phyloP scores from a whole-genome alignment of 2,888 invertebrate genomes.

The Caenorhabditis wallacei region DNA sequence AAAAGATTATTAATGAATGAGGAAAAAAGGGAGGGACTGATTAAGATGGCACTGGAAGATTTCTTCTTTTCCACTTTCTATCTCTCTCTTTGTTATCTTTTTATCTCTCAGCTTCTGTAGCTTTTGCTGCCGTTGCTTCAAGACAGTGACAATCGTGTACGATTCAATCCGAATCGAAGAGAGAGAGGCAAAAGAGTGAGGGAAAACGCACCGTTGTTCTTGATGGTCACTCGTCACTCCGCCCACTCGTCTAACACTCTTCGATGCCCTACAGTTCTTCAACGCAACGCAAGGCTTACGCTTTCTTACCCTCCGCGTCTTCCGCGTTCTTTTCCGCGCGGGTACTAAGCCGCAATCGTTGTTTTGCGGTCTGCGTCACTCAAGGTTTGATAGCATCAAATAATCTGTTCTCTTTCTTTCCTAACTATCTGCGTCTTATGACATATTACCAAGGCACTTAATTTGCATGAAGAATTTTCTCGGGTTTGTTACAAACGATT shows the following conservation, averaged over 20 bases:
- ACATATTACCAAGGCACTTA: conserved; percentile 17
- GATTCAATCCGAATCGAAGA: conserved; percentile 53
- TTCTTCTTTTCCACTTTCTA: background rate
- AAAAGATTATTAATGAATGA: conserved; percentile 57
- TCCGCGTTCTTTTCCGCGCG: conserved; percentile 48
- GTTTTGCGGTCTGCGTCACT: conserved; percentile 45
- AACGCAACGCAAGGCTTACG: conserved; percentile 30
- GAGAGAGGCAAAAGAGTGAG: conserved; percentile 20
- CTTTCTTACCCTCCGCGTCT: conserved; percentile 22
- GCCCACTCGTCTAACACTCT: too few relatives aligned
- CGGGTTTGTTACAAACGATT: background rate
- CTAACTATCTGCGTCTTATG: conserved; percentile 12
- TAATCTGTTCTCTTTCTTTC: conserved; percentile 27
- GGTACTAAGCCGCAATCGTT: conserved; percentile 53
- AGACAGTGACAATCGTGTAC: conserved; percentile 57
- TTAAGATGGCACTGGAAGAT: conserved; percentile 21
- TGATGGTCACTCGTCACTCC: conserved; percentile 58
- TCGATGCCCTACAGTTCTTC: conserved; percentile 19
- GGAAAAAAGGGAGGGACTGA: conserved; percentile 20
- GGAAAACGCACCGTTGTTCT: conserved; percentile 51
- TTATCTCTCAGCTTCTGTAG: conserved; percentile 31
- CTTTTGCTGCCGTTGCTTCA: conserved; percentile 19
- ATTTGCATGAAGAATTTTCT: conserved; percentile 48
- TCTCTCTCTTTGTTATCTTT: conserved; percentile 23
- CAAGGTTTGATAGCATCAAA: conserved; percentile 59